Evolutionary conservation across 2,888 invertebrate genomes (phyloP).

Genomic region (Pycnomerus fuliginosus): DNA sequence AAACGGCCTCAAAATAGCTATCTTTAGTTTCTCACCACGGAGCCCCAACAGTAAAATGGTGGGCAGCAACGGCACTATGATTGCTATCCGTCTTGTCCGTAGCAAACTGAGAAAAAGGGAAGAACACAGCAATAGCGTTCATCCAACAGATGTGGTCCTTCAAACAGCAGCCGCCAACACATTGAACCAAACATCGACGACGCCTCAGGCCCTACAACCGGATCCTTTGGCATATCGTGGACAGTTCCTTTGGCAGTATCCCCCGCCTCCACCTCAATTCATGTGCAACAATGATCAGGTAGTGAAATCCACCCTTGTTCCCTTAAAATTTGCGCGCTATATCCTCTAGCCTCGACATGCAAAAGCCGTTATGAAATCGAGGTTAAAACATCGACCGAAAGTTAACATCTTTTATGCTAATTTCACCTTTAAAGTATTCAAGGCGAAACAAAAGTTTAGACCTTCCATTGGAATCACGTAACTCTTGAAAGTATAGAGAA

Average conservation of each 20-base stretch:
- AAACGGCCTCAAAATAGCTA: constrained; percentile 50
- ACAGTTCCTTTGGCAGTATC: constrained; percentile 81
- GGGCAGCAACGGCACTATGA: constrained; percentile 82
- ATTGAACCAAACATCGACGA: constrained; percentile 35
- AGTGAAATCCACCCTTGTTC: constrained; percentile 49
- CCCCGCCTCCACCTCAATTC: constrained; percentile 68
- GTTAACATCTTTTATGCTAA: constrained; percentile 25
- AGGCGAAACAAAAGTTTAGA: neutral
- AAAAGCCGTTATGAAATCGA: constrained; percentile 21
- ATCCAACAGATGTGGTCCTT: constrained; percentile 66
- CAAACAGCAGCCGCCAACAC: constrained; percentile 42
- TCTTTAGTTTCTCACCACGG: constrained; percentile 46
- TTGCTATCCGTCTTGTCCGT: constrained; percentile 88
- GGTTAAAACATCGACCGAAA: constrained; percentile 23
- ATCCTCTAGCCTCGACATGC: constrained; percentile 11
- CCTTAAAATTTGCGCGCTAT: neutral
- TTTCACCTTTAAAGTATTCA: constrained; percentile 7
- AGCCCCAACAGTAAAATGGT: constrained; percentile 64
- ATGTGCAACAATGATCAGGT: constrained; percentile 81
- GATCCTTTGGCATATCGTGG: constrained; percentile 65
- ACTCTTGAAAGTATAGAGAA: neutral
- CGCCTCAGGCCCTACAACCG: constrained; percentile 47
- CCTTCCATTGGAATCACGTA: no score
- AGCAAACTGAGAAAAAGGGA: constrained; percentile 86
- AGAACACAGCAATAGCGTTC: constrained; percentile 71